Percentiles rank a stretch among this genome's conserved stretches.
Conservation (phyloP, 2,113 vertebrate genomes). For the Percopsis transmontana region DNA sequence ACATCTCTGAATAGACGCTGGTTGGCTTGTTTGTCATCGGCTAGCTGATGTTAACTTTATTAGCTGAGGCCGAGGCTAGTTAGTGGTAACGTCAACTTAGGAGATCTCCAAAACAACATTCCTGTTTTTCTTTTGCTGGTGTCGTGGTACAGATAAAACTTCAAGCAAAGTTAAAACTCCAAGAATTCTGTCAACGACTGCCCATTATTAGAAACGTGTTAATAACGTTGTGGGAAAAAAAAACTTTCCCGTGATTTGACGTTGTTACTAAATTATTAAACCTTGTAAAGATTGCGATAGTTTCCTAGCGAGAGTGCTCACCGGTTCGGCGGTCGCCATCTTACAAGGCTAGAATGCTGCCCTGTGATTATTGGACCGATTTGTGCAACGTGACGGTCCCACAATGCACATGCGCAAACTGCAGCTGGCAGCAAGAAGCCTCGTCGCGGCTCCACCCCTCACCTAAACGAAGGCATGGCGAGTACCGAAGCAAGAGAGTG, state of each 20-base stretch:
- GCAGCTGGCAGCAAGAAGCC: constrained; percentile 13
- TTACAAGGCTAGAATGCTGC: constrained; percentile 83
- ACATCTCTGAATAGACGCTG: constrained; percentile 8
- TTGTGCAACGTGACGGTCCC: constrained; percentile 32
- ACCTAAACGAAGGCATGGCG: constrained; percentile 88
- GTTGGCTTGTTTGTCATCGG: background rate
- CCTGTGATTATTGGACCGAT: constrained; percentile 53
- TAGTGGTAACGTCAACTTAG: constrained; percentile 53
- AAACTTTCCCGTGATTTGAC: background rate
- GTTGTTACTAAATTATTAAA: background rate
- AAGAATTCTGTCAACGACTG: background rate
- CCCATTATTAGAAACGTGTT: accelerated
- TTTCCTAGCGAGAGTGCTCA: constrained; percentile 78
- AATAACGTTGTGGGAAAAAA: background rate
- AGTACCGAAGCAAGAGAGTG: constrained; percentile 88
- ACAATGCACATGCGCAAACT: constrained; percentile 48
- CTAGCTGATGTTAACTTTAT: background rate
- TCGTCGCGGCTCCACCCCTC: constrained; percentile 59
- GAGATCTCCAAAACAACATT: constrained; percentile 35
- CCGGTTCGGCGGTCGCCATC: constrained; percentile 98
- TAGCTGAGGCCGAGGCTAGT: background rate
- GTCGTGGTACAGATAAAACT: constrained; percentile 45
- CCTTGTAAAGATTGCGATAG: constrained; percentile 32
- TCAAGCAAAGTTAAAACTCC: constrained; percentile 30
- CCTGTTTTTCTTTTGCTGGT: constrained; percentile 32